A percentile compares a stretch with the other conserved stretches of the same genome.
Evolutionary conservation across 2,888 invertebrate species (phyloP).

Genomic region (Oligia latruncula): DNA sequence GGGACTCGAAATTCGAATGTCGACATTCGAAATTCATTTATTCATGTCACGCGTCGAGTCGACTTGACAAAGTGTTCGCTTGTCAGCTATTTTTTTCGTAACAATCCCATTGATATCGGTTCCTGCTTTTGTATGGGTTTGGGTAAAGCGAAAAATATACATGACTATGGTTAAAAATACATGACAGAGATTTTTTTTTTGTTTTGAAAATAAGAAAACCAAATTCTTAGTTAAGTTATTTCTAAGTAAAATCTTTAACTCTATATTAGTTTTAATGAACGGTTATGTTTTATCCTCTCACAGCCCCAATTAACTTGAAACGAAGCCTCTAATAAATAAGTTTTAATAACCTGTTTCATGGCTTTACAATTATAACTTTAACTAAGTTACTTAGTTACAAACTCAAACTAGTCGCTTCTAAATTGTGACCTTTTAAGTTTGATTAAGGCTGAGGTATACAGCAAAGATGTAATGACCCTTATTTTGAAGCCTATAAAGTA

Average conservation of each 20-base stretch:
- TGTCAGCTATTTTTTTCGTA: constrained; percentile 55
- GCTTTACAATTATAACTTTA: constrained; percentile 24
- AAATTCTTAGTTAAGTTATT: neutral
- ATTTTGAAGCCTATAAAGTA: neutral
- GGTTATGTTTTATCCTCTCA: constrained; percentile 23
- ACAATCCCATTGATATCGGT: constrained; percentile 50
- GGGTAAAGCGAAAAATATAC: constrained; percentile 11
- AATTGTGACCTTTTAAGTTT: constrained; percentile 24
- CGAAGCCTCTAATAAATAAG: constrained; percentile 44
- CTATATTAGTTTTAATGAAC: constrained; percentile 43
- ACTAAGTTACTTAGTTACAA: constrained; percentile 29
- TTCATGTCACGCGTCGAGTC: constrained; percentile 56
- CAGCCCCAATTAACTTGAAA: constrained; percentile 25
- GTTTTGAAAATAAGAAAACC: neutral
- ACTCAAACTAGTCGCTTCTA: constrained; percentile 22
- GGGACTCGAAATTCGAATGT: constrained; percentile 21
- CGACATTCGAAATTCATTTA: constrained; percentile 40
- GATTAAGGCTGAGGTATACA: neutral
- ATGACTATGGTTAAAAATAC: neutral
- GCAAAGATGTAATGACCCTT: neutral
- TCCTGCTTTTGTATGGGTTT: constrained; percentile 38
- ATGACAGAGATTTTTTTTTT: neutral
- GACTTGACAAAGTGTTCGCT: constrained; percentile 53
- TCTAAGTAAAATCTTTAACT: neutral
- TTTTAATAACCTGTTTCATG: constrained; percentile 55